Base-by-base conservation (phyloP, 1,140 invertebrate genomes). In the Drosophila arawakana region DNA sequence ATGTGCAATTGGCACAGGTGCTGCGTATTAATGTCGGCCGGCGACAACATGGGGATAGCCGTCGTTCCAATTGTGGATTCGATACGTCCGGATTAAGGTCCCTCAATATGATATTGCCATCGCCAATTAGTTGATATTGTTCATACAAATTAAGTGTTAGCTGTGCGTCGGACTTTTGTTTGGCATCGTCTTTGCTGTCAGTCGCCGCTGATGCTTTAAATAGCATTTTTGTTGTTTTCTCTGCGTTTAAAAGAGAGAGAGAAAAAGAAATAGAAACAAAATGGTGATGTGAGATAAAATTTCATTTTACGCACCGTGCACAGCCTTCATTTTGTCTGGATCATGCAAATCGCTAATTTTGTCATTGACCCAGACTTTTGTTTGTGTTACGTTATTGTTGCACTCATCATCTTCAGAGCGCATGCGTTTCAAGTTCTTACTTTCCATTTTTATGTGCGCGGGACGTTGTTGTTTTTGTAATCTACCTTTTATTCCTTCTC, bases 161-260 rank as follows among this genome's bases (percentile, higher is more conserved):
- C 30, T 11, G 21, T 2, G 2, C 44, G 5, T 10, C 8, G 3
- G 9, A 5, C 9, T 30, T 18, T 47, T 21, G 41, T 13, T 49
- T 62, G 1, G 25, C 39, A 62, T 72, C 52, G 5, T 43, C 49
- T 21, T 57, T 46, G 21, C 2, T 30, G 25, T 6, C 25, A 5
- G 25, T 6, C 25, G 4, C 25, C 25, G 78, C 75, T 6, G 83
- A 81, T 6, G 70, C 89, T 21, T 80, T 41, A 25, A 85, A 91
- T 1, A 91, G 57, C 73, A 91, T 76, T 8, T 81, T 80, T 0
- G 66, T 89, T 0, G 90, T 91, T 73, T 83, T 91, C 7, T 80
- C 90, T 91, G 49, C 7, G 25, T 9, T 15, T 11, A n/a, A 54
- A 15, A 15, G 15, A 15, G 15, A 18, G 66, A 34, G 9, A 18